Conservation (phyloP, 2,888 invertebrate species). For the Campaea margaritaria region DNA sequence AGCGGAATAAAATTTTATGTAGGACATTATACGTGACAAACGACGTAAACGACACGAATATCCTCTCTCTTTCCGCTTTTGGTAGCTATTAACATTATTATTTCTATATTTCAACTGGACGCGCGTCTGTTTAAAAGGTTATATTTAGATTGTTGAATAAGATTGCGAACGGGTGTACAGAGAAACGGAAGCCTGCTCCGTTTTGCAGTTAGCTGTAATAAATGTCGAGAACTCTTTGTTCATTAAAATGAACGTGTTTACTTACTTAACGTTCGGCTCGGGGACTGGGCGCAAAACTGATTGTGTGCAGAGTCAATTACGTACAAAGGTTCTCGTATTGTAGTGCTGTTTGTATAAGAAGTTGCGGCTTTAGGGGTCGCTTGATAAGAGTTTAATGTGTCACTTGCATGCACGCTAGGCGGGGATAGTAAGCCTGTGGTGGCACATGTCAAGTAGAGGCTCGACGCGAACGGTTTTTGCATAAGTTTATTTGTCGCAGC, state of each 20-base stretch:
- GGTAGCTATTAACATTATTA: conserved; percentile 40
- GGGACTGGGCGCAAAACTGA: conserved; percentile 46
- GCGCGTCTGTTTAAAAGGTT: conserved; percentile 39
- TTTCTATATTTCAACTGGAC: conserved; percentile 47
- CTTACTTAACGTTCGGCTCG: conserved; percentile 41
- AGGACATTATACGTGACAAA: conserved; percentile 74
- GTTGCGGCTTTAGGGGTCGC: conserved; percentile 25
- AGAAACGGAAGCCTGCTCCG: conserved; percentile 41
- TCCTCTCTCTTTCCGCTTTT: conserved; percentile 60
- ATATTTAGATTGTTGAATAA: conserved; percentile 24
- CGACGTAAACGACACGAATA: conserved; percentile 68
- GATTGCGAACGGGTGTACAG: conserved; percentile 16
- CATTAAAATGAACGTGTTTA: conserved; percentile 51
- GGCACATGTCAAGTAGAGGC: conserved; percentile 67
- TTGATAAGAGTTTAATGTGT: conserved; percentile 52
- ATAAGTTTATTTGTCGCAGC: conserved; percentile 38
- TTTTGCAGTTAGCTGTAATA: conserved; percentile 45
- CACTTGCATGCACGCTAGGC: conserved; percentile 50
- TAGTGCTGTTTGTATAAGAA: conserved; percentile 30
- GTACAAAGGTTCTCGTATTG: conserved; percentile 41
- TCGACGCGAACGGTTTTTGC: conserved; percentile 60
- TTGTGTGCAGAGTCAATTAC: conserved; percentile 47
- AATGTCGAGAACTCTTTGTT: conserved; percentile 52
- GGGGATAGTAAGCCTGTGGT: conserved; percentile 65
- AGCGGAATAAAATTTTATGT: conserved; percentile 74